Base-by-base conservation (phyloP, 2,113 vertebrate species). In the Canis aureus region DNA sequence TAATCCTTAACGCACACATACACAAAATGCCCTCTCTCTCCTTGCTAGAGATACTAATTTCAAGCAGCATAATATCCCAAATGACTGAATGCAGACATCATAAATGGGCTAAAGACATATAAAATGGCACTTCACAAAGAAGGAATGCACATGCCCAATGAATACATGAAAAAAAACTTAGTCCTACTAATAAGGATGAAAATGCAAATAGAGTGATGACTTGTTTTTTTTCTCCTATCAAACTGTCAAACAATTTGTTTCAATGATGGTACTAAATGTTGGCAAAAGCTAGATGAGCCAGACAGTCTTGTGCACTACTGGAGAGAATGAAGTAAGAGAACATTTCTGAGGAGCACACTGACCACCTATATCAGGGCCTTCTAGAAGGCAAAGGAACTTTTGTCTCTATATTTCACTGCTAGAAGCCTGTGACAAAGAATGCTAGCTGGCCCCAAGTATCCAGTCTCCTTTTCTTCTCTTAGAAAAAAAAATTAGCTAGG, bases 31-130 rank as follows among this genome's bases (percentile, higher is more conserved):
- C 27, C 17, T 91, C 29, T 15, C 19, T 71, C 29, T 53, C 51
- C 29, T 73, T 86, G 19, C 38, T 49, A 59, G 80, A 96, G 43
- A 81, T 59, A 35, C 57, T 92, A 17, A 92, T 88, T 91, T 92
- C 67, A 88, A 60, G 59, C 59, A 94, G 8, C 7, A 17, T 35
- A 55, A 92, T 69, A 22, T 13, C n/a, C 67, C 32, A 64, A 74
- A 25, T 66, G 20, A 16, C 25, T 93, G 23, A 76, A 53, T 43
- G 35, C 22, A 25, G 19, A 53, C 66, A 35, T 64, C 11, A 55
- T 87, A 93, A 71, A 43, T 35, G 25, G 5, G 10, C 67, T 74
- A 81, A 91, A 67, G 10, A 49, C 38, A 76, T 17, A 38, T 38
- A 79, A 84, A 78, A 59, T 60, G 16, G 66, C 3, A 86, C 74